phyloP scores from a whole-genome alignment of 2,888 invertebrate species.

The Hydraecia micacea region DNA sequence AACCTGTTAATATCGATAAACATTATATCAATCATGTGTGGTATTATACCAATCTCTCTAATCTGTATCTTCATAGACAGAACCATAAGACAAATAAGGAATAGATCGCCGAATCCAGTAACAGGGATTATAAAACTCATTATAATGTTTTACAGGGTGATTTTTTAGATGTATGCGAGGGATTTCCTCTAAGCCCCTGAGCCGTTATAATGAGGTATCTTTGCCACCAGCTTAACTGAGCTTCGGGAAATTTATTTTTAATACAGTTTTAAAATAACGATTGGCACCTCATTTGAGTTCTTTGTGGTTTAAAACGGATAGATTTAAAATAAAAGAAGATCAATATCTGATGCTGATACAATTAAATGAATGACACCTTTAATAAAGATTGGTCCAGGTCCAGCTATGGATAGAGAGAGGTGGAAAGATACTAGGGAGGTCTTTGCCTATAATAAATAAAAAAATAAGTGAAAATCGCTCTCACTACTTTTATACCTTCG shows the following conservation, averaged over 20 bases:
- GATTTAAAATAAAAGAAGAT: background rate
- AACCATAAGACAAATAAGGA: conserved; percentile 57
- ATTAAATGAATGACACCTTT: background rate
- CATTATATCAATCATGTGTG: background rate
- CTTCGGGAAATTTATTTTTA: conserved; percentile 50
- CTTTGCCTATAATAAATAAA: background rate
- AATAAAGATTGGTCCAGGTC: too few relatives aligned
- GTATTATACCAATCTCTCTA: background rate
- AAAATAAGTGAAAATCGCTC: too few relatives aligned
- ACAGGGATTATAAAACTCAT: conserved; percentile 72
- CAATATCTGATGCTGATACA: background rate
- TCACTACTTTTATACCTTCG: too few relatives aligned
- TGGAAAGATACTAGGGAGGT: background rate
- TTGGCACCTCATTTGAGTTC: conserved; percentile 18
- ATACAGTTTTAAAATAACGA: conserved; percentile 41
- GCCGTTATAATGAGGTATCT: conserved; percentile 69
- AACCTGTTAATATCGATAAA: background rate
- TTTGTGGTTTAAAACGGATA: background rate
- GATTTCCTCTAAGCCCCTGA: conserved; percentile 66
- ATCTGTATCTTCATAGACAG: background rate
- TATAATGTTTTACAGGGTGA: conserved; percentile 73
- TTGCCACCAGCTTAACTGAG: conserved; percentile 51
- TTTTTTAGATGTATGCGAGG: conserved; percentile 70
- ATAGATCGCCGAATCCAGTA: conserved; percentile 65
- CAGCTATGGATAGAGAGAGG: too few relatives aligned